Conservation (phyloP, 2,113 vertebrate genomes). For the Zapornia atra region DNA sequence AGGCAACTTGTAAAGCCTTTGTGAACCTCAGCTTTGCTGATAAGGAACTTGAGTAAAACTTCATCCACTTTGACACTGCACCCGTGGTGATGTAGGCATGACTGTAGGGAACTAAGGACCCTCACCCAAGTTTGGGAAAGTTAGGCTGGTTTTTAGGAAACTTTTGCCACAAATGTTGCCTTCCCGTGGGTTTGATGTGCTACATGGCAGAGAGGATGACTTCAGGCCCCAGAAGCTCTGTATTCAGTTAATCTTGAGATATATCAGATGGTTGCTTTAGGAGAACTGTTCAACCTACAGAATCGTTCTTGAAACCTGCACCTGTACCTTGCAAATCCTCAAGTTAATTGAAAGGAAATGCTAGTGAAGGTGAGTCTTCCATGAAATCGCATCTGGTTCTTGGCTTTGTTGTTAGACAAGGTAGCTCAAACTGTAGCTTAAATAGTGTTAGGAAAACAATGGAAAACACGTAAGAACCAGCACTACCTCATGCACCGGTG, state of each 20-base stretch:
- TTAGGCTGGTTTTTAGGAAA: background rate
- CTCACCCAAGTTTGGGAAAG: background rate
- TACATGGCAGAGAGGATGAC: accelerated
- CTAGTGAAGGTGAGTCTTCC: background rate
- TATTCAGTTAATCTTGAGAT: background rate
- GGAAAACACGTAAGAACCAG: background rate
- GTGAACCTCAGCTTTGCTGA: background rate
- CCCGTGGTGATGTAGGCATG: background rate
- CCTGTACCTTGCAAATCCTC: background rate
- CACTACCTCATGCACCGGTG: background rate
- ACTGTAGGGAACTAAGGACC: background rate
- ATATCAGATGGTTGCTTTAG: background rate
- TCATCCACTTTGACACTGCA: accelerated
- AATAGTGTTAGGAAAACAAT: background rate
- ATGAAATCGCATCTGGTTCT: background rate
- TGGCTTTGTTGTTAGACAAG: accelerated
- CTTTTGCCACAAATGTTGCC: background rate
- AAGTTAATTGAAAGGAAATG: background rate
- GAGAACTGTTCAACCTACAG: background rate
- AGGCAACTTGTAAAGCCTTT: background rate
- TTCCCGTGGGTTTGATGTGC: background rate
- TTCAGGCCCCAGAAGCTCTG: background rate
- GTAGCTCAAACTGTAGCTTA: background rate
- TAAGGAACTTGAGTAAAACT: background rate
- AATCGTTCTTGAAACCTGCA: background rate